Evolutionary conservation across 2,888 invertebrate species (phyloP), one percentile per base, ranked within the genome.

Genomic region (Rambutsinella grinnellia): DNA sequence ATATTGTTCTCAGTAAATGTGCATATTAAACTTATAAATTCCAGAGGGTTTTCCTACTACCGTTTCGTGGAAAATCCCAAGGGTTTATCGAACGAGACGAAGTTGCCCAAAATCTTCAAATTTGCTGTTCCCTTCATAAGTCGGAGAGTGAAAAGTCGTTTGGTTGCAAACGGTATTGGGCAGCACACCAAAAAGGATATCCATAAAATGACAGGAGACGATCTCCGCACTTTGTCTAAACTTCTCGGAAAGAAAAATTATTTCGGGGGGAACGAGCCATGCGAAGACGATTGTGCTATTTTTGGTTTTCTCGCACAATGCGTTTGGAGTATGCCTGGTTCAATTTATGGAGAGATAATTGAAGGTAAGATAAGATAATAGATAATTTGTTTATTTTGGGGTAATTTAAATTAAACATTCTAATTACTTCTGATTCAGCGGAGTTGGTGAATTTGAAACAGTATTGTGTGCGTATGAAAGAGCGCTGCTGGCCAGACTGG

Each of bases 271-370:
- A 85, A 80, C 28, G 79, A 71, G 17, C 77, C 76, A 10, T 76
- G 67, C 21, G 81, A 79, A 53, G 77, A 76, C 5, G 87, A 87
- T 80, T 86, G 86, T 82, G 84, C 86, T 0, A 77, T 87, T 58
- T 87, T 87, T 84, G 87, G 86, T 2, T 84, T 86, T 81, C 51
- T 87, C 60, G 84, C 85, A 23, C 86, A 86, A 82, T 80, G 86
- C 2, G 71, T 85, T 17, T 87, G 85, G 85, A 83, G 79, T 57
- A 58, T 81, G 6, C 84, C 84, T 10, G 79, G 79, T 15, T 83
- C 83, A 26, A 81, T 84, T 5, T 84, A 79, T 65, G 81, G 83
- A 23, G 63, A 70, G 28, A 51, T 83, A 17, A 19, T 84, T 0
- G 72, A 82, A 28, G 83, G 85, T 84, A 81, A 79, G 26, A n/a